Conservation (phyloP, 2,888 invertebrate species). For the Luperina testacea region DNA sequence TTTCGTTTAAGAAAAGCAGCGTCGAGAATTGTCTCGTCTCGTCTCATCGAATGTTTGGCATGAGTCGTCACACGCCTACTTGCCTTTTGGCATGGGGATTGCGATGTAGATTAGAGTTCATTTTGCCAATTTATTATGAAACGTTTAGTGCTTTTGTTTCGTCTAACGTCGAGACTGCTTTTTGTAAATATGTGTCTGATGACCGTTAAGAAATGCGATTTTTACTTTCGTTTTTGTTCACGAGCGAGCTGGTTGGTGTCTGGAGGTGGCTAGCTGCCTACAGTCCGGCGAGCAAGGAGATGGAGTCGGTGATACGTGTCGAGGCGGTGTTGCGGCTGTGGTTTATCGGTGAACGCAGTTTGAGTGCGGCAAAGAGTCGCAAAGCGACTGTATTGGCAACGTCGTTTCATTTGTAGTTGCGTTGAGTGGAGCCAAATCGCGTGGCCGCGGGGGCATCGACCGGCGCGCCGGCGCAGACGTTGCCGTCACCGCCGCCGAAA, state of each 20-base stretch:
- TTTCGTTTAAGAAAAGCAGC: conserved; percentile 70
- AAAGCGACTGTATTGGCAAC: conserved; percentile 70
- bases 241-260: conserved; percentile 9
- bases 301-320: conserved; percentile 12
- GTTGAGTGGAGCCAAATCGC: conserved; percentile 84
- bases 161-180: conserved; percentile 44
- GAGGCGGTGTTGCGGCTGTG: conserved; percentile 26
- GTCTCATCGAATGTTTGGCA: conserved; percentile 79
- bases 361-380: conserved; percentile 54
- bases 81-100: conserved; percentile 75
- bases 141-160: conserved; percentile 63
- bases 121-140: conserved; percentile 74
- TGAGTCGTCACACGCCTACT: conserved; percentile 81
- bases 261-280: conserved; percentile 9
- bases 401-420: conserved; percentile 81
- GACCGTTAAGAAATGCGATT: conserved; percentile 28
- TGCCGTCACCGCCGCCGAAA: conserved; percentile 86
- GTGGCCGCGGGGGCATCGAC: conserved; percentile 88
- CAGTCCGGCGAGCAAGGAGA: conserved; percentile 8
- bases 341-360: conserved; percentile 59
- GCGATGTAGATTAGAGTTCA: conserved; percentile 71
- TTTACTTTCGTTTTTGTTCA: conserved; percentile 49
- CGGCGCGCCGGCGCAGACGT: conserved; percentile 88
- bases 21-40: conserved; percentile 74
- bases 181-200: conserved; percentile 37